A percentile compares a stretch with the other conserved stretches of the same genome.
Conservation (phyloP, 53 echinoderm and acorn worm species). For the Mesocentrotus franciscanus region DNA sequence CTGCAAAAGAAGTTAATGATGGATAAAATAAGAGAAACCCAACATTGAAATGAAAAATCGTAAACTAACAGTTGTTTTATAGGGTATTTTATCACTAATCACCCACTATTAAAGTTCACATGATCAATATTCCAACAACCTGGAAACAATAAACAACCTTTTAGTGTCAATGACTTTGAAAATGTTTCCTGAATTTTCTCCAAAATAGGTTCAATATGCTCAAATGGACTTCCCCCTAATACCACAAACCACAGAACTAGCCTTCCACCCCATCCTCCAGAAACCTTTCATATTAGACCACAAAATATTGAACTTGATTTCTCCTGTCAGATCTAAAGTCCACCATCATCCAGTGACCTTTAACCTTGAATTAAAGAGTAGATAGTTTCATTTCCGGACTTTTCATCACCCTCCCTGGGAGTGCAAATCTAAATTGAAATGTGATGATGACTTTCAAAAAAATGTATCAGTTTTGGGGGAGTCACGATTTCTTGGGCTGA, state of each 20-base stretch:
- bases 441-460: constrained; percentile 23
- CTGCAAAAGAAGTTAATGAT: too few species aligned
- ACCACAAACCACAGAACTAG: neutral
- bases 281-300: neutral
- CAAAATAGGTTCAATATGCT: neutral
- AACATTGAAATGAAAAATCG: too few species aligned
- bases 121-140: neutral
- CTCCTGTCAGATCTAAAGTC: neutral
- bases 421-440: neutral
- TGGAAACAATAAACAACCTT: neutral
- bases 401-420: neutral
- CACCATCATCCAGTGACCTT: constrained; percentile 13
- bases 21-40: too few species aligned
- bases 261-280: constrained; percentile 1
- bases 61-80: too few species aligned
- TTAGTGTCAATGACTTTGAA: neutral
- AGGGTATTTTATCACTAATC: too few species aligned
- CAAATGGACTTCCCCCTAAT: neutral
- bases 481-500: neutral
- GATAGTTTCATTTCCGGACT: constrained; percentile 20
- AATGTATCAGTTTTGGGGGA: neutral
- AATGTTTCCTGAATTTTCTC: neutral
- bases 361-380: constrained; percentile 4
- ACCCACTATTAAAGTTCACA: neutral
- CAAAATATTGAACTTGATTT: neutral